Conservation (phyloP, 2,797 vertebrate species). For the Graptemys geographica region DNA sequence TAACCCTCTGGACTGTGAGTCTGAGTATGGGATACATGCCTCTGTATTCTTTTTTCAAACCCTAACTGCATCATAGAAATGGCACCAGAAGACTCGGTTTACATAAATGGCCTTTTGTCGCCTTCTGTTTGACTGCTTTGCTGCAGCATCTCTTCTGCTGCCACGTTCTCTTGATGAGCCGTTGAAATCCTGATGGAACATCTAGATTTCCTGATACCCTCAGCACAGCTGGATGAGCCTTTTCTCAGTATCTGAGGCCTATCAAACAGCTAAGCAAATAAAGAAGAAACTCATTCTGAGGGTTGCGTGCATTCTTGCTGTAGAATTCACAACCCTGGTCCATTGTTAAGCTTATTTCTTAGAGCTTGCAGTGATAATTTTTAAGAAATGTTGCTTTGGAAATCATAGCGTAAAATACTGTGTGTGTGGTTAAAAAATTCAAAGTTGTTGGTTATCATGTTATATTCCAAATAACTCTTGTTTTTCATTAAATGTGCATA, state of each 20-base stretch:
- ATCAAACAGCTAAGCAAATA: neutral
- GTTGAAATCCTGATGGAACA: neutral
- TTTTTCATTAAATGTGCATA: neutral
- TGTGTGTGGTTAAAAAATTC: neutral
- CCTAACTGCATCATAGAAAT: neutral
- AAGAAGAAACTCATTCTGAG: neutral
- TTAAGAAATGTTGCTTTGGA: neutral
- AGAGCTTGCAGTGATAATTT: neutral
- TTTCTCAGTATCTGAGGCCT: neutral
- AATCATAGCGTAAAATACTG: neutral
- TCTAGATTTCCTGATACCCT: neutral
- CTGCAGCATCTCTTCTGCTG: slow-evolving; percentile 29
- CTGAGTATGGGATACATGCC: neutral
- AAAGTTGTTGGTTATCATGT: neutral
- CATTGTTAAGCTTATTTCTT: neutral
- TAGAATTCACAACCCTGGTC: neutral
- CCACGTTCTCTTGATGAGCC: slow-evolving; percentile 17
- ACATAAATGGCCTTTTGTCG: neutral
- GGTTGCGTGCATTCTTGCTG: neutral
- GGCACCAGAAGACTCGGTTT: neutral
- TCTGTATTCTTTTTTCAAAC: slow-evolving; percentile 11
- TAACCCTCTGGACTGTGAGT: slow-evolving; percentile 5
- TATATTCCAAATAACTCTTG: neutral
- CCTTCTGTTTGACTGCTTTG: neutral
- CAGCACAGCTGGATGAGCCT: neutral